Percentiles rank a stretch among this genome's conserved stretches.
Conservation (phyloP, 2,888 invertebrate genomes). For the Netelia virgata region DNA sequence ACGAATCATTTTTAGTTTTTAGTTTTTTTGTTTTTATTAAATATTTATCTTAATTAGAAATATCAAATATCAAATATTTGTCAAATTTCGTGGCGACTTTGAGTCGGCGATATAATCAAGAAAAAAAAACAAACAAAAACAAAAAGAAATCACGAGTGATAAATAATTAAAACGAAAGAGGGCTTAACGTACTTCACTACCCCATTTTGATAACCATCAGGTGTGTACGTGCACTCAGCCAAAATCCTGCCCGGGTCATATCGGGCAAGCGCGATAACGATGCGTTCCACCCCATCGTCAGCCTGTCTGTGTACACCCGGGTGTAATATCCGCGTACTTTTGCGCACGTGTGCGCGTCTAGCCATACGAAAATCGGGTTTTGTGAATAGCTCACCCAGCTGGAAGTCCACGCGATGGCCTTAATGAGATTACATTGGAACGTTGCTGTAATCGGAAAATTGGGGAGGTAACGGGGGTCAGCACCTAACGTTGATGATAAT, state of each 20-base stretch:
- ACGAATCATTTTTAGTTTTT: constrained; percentile 13
- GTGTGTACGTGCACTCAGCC: background rate
- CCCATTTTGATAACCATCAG: constrained; percentile 2
- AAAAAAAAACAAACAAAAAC: too few relatives aligned
- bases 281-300: background rate
- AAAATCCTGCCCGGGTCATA: background rate
- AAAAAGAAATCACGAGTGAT: background rate
- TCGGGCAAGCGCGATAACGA: constrained; percentile 1
- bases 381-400: constrained; percentile 30
- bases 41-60: background rate
- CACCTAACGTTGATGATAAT: constrained; percentile 72
- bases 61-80: too few relatives aligned
- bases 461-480: background rate
- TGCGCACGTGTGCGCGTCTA: background rate
- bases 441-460: constrained; percentile 17
- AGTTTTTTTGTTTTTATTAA: too few relatives aligned
- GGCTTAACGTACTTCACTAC: background rate
- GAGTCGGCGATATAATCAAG: too few relatives aligned
- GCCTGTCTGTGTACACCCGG: background rate
- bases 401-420: constrained; percentile 52
- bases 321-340: background rate
- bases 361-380: constrained; percentile 38
- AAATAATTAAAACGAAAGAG: constrained; percentile 18
- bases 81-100: too few relatives aligned
- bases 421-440: constrained; percentile 71